Evolutionary conservation across 1,140 invertebrate genomes (phyloP).

Genomic region (Chironomus tepperi): DNA sequence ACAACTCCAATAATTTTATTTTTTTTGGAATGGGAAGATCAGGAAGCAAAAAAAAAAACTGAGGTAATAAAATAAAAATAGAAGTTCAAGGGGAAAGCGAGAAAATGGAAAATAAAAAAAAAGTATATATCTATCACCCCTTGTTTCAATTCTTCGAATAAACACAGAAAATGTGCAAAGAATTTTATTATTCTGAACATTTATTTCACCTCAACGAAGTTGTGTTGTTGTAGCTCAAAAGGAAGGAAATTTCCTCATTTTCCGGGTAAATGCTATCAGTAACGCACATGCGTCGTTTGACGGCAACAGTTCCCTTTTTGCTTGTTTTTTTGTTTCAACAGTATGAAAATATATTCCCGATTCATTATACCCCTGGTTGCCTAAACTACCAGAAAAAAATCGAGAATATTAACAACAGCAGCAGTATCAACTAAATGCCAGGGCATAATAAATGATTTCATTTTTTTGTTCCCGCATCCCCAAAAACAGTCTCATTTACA

Average conservation of each 20-base stretch:
- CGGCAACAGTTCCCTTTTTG: background rate
- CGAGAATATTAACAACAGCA: background rate
- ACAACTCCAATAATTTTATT: too few species aligned
- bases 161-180: slow-evolving; percentile 12
- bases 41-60: background rate
- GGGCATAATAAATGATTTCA: slow-evolving; percentile 9
- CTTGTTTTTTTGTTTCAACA: background rate
- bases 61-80: background rate
- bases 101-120: background rate
- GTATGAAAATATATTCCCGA: background rate
- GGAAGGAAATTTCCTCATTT: background rate
- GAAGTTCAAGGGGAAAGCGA: background rate
- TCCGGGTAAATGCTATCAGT: background rate
- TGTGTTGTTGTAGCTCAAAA: background rate
- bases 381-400: background rate
- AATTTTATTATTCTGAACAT: slow-evolving; percentile 23
- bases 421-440: background rate
- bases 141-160: slow-evolving; percentile 5
- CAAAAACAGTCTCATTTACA: background rate
- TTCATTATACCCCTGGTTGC: background rate
- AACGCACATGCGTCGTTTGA: slow-evolving; percentile 15
- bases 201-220: slow-evolving; percentile 15
- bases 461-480: background rate
- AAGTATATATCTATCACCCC: background rate
- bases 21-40: slow-evolving; percentile 4